phyloP scores from a whole-genome alignment of 2,797 vertebrate genomes.

The Sorex maritimensis region DNA sequence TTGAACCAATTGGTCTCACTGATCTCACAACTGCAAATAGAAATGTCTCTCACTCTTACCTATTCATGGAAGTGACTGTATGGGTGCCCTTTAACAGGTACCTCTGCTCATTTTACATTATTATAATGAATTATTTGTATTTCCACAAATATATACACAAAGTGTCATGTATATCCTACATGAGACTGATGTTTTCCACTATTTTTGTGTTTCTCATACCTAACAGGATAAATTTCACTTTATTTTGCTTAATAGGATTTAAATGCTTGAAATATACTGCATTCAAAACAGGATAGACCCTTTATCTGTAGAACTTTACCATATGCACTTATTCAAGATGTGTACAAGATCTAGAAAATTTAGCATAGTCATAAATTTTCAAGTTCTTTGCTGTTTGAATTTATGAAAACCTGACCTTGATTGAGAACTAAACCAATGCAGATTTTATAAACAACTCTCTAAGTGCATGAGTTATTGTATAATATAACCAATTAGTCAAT shows the following conservation, averaged over 20 bases:
- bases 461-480: slow-evolving; percentile 90
- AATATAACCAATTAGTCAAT: slow-evolving; percentile 85
- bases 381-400: slow-evolving; percentile 89
- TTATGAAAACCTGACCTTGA: slow-evolving; percentile 87
- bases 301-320: slow-evolving; percentile 78
- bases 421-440: slow-evolving; percentile 85
- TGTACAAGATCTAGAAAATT: slow-evolving; percentile 72
- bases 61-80: neutral
- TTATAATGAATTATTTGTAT: neutral
- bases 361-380: too few relatives aligned
- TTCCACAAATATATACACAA: neutral
- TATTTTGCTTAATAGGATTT: neutral
- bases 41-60: neutral
- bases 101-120: neutral
- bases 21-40: neutral
- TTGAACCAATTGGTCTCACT: neutral
- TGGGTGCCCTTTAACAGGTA: neutral
- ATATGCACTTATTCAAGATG: slow-evolving; percentile 45
- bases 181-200: neutral
- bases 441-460: slow-evolving; percentile 88
- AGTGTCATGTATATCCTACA: neutral
- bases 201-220: neutral
- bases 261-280: slow-evolving; percentile 44
- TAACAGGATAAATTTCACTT: slow-evolving; percentile 7
- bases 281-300: slow-evolving; percentile 44